These are phyloP conservation scores for Boleophthalmus pectinirostris DNA, from an alignment of 2,113 vertebrate genomes.

Conservation along the genomic window DNA sequence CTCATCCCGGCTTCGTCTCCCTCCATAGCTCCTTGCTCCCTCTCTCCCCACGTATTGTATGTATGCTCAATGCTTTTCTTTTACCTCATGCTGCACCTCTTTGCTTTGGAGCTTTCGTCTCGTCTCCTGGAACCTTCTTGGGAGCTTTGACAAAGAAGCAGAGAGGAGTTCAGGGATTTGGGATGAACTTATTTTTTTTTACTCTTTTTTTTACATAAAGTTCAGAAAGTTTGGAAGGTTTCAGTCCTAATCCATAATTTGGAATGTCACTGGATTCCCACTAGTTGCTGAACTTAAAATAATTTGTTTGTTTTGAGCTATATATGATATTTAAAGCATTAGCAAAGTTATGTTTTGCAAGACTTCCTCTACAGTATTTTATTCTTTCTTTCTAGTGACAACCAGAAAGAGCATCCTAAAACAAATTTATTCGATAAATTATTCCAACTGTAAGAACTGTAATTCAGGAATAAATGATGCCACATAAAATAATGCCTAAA, in stretches of 20 bases:
- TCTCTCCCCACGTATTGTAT: constrained; percentile 48
- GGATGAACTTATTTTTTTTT: constrained; percentile 49
- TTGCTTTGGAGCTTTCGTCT: constrained; percentile 64
- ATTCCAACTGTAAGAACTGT: too few relatives aligned
- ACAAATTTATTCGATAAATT: too few relatives aligned
- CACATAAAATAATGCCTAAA: too few relatives aligned
- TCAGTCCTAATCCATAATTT: constrained; percentile 41
- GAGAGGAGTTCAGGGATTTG: constrained; percentile 60
- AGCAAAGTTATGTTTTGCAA: not conserved
- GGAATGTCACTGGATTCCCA: constrained; percentile 23
- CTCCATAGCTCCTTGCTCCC: constrained; percentile 24
- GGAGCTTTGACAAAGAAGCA: constrained; percentile 65
- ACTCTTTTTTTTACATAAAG: constrained; percentile 27
- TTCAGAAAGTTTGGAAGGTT: constrained; percentile 45
- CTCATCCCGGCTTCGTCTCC: constrained; percentile 48
- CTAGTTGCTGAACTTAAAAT: constrained; percentile 20
- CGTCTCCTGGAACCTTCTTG: constrained; percentile 54
- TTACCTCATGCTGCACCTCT: constrained; percentile 50
- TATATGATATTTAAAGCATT: not conserved
- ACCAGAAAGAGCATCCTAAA: not conserved
- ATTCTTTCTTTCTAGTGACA: too few relatives aligned
- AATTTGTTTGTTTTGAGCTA: constrained; percentile 22
- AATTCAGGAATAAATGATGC: too few relatives aligned
- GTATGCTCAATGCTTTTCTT: constrained; percentile 47
- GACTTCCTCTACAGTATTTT: not conserved